These are phyloP conservation scores for Euzophera pinguis DNA, from an alignment of 2,888 invertebrate genomes.

Conservation along the genomic window DNA sequence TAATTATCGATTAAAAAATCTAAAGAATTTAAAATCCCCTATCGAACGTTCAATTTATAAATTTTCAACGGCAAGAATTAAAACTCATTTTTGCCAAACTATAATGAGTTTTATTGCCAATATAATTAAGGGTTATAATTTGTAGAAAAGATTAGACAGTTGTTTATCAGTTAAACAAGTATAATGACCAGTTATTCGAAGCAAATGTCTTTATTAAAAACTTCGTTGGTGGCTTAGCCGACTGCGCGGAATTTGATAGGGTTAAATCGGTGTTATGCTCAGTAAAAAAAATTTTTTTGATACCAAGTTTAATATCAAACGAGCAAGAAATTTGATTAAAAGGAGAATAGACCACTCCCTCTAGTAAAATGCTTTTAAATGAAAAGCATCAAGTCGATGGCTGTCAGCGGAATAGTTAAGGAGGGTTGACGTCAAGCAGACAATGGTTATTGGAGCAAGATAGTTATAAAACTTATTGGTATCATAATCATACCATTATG, in stretches of 20 bases:
- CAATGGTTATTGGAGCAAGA: no score
- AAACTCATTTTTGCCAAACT: slow-evolving; percentile 14
- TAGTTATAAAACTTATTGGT: no score
- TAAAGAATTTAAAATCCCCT: slow-evolving; percentile 1
- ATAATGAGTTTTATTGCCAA: slow-evolving; percentile 16
- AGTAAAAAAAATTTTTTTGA: not conserved
- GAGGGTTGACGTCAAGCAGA: no score
- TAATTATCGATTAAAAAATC: not conserved
- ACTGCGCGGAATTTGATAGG: slow-evolving; percentile 1
- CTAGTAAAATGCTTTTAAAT: no score
- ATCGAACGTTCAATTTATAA: slow-evolving; percentile 12
- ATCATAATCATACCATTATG: slow-evolving; percentile 1
- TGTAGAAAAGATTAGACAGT: slow-evolving; percentile 24
- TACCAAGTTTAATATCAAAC: no score
- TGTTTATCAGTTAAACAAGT: slow-evolving; percentile 43
- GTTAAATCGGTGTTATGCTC: slow-evolving; percentile 9
- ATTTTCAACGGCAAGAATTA: slow-evolving; percentile 14
- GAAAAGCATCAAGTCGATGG: no score
- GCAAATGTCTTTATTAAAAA: slow-evolving; percentile 63
- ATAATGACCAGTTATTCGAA: slow-evolving; percentile 50
- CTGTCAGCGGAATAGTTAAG: no score
- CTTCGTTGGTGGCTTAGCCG: slow-evolving; percentile 56
- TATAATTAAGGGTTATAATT: slow-evolving; percentile 17
- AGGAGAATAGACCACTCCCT: no score
- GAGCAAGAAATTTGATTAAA: no score